Conservation (phyloP, 2,888 invertebrate species). For the Leptinotarsa rubiginosa region DNA sequence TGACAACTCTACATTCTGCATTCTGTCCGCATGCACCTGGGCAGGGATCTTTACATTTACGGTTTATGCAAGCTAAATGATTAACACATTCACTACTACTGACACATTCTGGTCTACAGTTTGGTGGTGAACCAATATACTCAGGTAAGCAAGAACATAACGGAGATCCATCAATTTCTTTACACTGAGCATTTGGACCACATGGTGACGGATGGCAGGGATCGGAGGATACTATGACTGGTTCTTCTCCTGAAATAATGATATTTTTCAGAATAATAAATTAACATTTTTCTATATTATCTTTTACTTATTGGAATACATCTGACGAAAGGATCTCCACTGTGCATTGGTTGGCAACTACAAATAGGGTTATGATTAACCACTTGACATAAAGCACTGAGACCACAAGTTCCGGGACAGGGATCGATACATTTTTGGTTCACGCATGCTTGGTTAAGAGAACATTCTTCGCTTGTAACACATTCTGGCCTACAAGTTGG, state of each 20-base stretch:
- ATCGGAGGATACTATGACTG: constrained; percentile 65
- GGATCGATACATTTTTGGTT: constrained; percentile 81
- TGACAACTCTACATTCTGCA: constrained; percentile 67
- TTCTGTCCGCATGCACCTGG: constrained; percentile 70
- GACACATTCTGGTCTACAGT: constrained; percentile 80
- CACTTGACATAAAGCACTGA: constrained; percentile 79
- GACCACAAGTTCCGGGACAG: constrained; percentile 79
- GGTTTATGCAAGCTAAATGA: constrained; percentile 64
- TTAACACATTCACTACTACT: constrained; percentile 76
- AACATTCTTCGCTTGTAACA: constrained; percentile 77
- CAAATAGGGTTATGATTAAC: constrained; percentile 85
- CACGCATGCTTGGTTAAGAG: constrained; percentile 77
- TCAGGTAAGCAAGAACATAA: constrained; percentile 79
- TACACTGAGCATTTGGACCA: constrained; percentile 77
- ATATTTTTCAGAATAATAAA: constrained; percentile 41
- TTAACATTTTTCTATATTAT: constrained; percentile 33
- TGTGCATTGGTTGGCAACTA: constrained; percentile 73
- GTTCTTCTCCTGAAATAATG: constrained; percentile 60
- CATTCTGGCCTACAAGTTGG: constrained; percentile 82
- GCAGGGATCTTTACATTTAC: constrained; percentile 67
- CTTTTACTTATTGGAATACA: constrained; percentile 69
- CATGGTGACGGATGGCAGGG: constrained; percentile 82
- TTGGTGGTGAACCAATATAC: constrained; percentile 78
- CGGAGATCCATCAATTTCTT: constrained; percentile 71
- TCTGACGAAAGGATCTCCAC: constrained; percentile 72